These are phyloP conservation scores for Lasioglossum calceatum DNA, from an alignment of 2,888 invertebrate species.

Conservation along the genomic window DNA sequence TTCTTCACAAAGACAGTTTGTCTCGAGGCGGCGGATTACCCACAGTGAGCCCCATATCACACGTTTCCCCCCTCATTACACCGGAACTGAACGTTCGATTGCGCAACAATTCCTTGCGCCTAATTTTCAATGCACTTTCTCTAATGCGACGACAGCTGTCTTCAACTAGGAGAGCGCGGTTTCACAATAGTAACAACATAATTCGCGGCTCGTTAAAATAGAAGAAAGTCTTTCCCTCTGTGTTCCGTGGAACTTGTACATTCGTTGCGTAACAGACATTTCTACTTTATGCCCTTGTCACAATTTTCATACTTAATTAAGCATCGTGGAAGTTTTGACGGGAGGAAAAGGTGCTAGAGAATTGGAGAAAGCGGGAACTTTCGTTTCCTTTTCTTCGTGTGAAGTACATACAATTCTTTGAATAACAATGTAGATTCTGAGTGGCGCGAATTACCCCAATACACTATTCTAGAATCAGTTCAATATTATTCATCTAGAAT, in stretches of 20 bases:
- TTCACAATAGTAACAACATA: slow-evolving; percentile 31
- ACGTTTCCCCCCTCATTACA: slow-evolving; percentile 2
- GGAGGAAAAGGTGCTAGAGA: not conserved
- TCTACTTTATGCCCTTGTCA: slow-evolving; percentile 25
- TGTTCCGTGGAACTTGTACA: not conserved
- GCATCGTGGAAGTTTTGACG: not conserved
- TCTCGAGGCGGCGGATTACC: slow-evolving; percentile 90
- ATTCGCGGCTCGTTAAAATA: slow-evolving; percentile 35
- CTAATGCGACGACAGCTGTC: not conserved
- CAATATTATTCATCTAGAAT: not conserved
- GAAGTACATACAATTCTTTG: not conserved
- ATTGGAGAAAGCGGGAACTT: slow-evolving; percentile 33
- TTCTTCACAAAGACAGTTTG: slow-evolving; percentile 91
- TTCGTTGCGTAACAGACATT: slow-evolving; percentile 17
- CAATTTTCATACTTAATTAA: slow-evolving; percentile 25
- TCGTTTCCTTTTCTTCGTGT: slow-evolving; percentile 20
- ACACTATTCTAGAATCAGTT: not conserved
- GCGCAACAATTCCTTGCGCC: slow-evolving; percentile 23
- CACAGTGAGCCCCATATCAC: slow-evolving; percentile 87
- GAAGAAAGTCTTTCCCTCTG: slow-evolving; percentile 34
- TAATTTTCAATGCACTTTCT: slow-evolving; percentile 35
- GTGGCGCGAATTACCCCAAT: not conserved
- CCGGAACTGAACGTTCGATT: slow-evolving; percentile 23
- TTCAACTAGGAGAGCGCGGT: slow-evolving; percentile 26
- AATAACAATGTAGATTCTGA: not conserved